These are phyloP conservation scores for Lampropteryx suffumata DNA, from an alignment of 2,888 invertebrate genomes.

Conservation along the genomic window DNA sequence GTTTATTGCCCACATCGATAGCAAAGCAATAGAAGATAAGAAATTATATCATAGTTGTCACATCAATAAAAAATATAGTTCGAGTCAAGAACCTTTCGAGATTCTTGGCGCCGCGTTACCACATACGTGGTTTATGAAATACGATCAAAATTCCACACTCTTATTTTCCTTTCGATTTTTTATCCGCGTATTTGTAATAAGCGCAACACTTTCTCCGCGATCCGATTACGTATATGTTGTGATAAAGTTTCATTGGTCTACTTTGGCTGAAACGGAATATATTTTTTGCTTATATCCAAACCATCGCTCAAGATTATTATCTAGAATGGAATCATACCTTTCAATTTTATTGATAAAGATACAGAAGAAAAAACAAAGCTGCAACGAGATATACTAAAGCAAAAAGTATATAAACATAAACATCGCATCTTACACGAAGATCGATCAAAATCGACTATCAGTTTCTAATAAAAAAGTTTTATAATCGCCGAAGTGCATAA, in stretches of 20 bases:
- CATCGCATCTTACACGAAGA: constrained; percentile 23
- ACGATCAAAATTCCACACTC: constrained; percentile 67
- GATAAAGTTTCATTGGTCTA: constrained; percentile 58
- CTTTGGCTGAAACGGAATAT: constrained; percentile 49
- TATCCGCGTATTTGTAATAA: constrained; percentile 56
- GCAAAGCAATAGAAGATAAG: constrained; percentile 38
- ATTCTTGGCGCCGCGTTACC: constrained; percentile 47
- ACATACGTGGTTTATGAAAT: constrained; percentile 60
- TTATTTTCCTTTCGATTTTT: constrained; percentile 71
- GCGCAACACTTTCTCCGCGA: constrained; percentile 73
- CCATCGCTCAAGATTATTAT: constrained; percentile 3
- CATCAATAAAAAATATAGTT: constrained; percentile 39
- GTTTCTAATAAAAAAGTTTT: constrained; percentile 44
- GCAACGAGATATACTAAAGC: constrained; percentile 1
- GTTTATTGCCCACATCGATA: constrained; percentile 34
- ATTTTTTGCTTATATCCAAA: constrained; percentile 27
- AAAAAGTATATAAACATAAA: constrained; percentile 20
- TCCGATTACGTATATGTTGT: constrained; percentile 66
- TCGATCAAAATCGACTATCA: constrained; percentile 31
- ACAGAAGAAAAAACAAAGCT: not conserved
- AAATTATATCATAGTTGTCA: constrained; percentile 36
- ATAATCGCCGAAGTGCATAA: constrained; percentile 61
- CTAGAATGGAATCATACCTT: not conserved
- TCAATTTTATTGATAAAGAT: not conserved
- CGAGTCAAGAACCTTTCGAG: constrained; percentile 54